Percentiles rank a stretch among this genome's conserved stretches.
phyloP scores from a whole-genome alignment of 2,797 vertebrate genomes.

The Gadopsis bispinosus region DNA sequence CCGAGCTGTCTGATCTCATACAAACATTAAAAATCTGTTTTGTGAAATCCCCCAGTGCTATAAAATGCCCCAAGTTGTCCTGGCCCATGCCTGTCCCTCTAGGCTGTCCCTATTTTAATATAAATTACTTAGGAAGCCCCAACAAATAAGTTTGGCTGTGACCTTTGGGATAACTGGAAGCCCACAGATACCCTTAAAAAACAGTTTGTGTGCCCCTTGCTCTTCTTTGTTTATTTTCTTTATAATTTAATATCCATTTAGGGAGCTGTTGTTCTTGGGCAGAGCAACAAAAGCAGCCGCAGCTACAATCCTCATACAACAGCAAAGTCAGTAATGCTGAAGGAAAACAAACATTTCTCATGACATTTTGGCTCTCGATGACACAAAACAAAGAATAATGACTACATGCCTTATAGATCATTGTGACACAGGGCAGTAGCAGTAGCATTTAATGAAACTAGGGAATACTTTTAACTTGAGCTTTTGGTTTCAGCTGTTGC shows the following conservation, averaged over 20 bases:
- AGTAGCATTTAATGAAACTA: constrained; percentile 40
- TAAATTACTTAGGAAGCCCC: constrained; percentile 30
- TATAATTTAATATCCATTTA: constrained; percentile 60
- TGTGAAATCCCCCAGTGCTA: constrained; percentile 21
- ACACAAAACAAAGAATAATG: constrained; percentile 49
- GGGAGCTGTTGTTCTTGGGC: constrained; percentile 39
- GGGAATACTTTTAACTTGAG: constrained; percentile 4
- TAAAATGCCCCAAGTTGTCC: constrained; percentile 29
- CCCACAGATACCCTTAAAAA: constrained; percentile 27
- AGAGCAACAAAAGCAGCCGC: constrained; percentile 37
- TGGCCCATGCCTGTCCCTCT: constrained; percentile 10
- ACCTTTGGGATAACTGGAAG: constrained; percentile 55
- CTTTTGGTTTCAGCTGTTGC: constrained; percentile 12
- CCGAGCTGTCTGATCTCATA: constrained; percentile 33
- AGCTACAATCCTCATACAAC: constrained; percentile 24
- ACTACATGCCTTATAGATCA: constrained; percentile 40
- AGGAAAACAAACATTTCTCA: constrained; percentile 28
- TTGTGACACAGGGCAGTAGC: constrained; percentile 45
- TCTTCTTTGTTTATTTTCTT: constrained; percentile 50
- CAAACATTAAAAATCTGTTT: constrained; percentile 47
- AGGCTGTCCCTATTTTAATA: constrained; percentile 18
- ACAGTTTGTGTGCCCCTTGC: constrained; percentile 37
- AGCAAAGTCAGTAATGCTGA: constrained; percentile 39
- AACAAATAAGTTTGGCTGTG: constrained; percentile 45
- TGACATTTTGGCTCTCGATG: constrained; percentile 59